Evolutionary conservation across 2,888 invertebrate species (phyloP), one percentile per base, ranked within the genome.

Genomic region (Pachycephus smyrnensis): DNA sequence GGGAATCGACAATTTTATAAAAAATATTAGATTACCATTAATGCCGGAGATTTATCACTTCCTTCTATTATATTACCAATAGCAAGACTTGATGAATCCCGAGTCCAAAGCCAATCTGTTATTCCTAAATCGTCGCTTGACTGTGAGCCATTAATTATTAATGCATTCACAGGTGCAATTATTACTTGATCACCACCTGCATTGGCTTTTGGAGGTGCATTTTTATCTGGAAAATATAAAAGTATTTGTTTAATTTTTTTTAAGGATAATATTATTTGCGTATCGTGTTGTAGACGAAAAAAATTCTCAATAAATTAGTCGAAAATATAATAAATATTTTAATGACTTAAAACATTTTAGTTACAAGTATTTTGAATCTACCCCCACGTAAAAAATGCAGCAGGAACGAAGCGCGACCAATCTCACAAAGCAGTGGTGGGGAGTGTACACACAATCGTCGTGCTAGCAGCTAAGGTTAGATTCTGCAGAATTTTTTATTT

Each of bases 41-140:
- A 93, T 11, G 97, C 93, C 0, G 98, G 94, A 73, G 95, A 94
- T 77, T 95, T 94, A 86, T 97, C 97, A 0, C 97, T 95, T 82
- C 94, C 92, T 73, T 95, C 94, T 83, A 98, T 94, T 77, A 98
- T 94, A 77, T 94, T 95, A 69, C 98, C 98, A 74, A 97, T 95
- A 0, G 98, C 98, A 55, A 98, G 92, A 40, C 96, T 94, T 82
- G 95, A 93, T 79, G 95, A 94, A 89, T 95, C 95, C 69, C 98
- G 93, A 0, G 94, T 94, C 98, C 98, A 98, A 78, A 94, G 93
- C 94, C 97, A 98, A 76, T 95, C 94, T 1, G 95, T 95, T 78
- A 98, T 96, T 15, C 95, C 95, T 89, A 97, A 94, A 92, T 98
- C 98, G 90, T 98, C 98, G 31, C 94, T 94, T 0, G 98, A 98